A percentile compares a stretch with the other conserved stretches of the same genome.
Evolutionary conservation across 1,140 invertebrate species (phyloP).

Genomic region (Eueides isabella): DNA sequence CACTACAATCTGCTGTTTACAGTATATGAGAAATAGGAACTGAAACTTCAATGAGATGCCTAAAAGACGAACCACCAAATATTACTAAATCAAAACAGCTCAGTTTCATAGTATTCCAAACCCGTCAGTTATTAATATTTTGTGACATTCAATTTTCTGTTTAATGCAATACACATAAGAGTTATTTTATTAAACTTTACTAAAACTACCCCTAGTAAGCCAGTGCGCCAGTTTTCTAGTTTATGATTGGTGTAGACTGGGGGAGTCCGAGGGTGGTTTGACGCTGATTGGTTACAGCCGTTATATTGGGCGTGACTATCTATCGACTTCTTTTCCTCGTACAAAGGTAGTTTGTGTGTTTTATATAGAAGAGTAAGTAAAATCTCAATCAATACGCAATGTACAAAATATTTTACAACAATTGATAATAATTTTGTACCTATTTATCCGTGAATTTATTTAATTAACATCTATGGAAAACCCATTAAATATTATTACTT

Average conservation of each 20-base stretch:
- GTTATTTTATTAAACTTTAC: conserved; percentile 20
- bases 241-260: conserved; percentile 59
- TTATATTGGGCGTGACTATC: conserved; percentile 56
- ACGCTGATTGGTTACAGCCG: conserved; percentile 62
- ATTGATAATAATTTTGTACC: no score
- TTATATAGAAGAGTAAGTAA: background rate
- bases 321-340: conserved; percentile 39
- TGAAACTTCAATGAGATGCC: background rate
- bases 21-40: background rate
- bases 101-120: conserved; percentile 49
- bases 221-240: conserved; percentile 57
- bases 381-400: no score
- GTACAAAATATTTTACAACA: no score
- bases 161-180: conserved; percentile 12
- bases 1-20: background rate
- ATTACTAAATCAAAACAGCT: conserved; percentile 72
- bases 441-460: no score
- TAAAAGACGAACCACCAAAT: conserved; percentile 42
- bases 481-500: no score
- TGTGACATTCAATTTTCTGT: conserved; percentile 26
- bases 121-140: conserved; percentile 61
- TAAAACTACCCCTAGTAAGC: conserved; percentile 49
- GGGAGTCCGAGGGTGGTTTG: conserved; percentile 54
- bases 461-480: no score
- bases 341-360: background rate